Percentiles rank a stretch among this genome's conserved stretches.
Evolutionary conservation across 2,113 vertebrate species (phyloP).

Genomic region (Beaufortia kweichowensis): DNA sequence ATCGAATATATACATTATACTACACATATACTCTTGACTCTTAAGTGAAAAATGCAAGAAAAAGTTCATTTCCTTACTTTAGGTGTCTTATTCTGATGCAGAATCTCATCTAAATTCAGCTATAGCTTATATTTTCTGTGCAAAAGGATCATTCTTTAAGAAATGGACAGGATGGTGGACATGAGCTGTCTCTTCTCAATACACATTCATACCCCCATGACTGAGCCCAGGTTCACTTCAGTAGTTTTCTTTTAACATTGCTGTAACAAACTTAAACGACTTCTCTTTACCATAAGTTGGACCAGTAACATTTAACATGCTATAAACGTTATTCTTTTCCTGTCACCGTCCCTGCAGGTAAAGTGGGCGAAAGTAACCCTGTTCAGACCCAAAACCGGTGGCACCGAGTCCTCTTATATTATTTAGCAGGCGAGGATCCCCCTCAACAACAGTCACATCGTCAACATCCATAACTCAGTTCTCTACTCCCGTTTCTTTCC

Average conservation of each 20-base stretch:
- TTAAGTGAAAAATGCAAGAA: too few relatives aligned
- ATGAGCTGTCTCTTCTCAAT: not conserved
- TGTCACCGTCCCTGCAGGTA: not conserved
- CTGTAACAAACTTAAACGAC: not conserved
- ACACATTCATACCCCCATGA: not conserved
- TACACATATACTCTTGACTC: not conserved
- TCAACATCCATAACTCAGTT: not conserved
- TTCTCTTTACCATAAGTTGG: not conserved
- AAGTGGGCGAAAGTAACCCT: not conserved
- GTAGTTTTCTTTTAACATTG: not conserved
- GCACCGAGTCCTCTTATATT: not conserved
- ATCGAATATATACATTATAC: conserved; percentile 6
- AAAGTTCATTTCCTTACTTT: not conserved
- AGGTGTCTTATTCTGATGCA: not conserved
- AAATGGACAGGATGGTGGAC: not conserved
- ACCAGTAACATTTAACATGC: not conserved
- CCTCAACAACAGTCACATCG: not conserved
- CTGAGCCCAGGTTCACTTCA: not conserved
- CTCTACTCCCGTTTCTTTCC: conserved; percentile 62
- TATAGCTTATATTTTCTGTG: not conserved
- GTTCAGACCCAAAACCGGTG: not conserved
- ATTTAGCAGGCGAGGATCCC: conserved; percentile 11
- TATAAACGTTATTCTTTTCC: not conserved
- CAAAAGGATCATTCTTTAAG: not conserved
- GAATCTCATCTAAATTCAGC: not conserved